phyloP scores from a whole-genome alignment of 2,113 vertebrate genomes.

The Cisticola juncidis region DNA sequence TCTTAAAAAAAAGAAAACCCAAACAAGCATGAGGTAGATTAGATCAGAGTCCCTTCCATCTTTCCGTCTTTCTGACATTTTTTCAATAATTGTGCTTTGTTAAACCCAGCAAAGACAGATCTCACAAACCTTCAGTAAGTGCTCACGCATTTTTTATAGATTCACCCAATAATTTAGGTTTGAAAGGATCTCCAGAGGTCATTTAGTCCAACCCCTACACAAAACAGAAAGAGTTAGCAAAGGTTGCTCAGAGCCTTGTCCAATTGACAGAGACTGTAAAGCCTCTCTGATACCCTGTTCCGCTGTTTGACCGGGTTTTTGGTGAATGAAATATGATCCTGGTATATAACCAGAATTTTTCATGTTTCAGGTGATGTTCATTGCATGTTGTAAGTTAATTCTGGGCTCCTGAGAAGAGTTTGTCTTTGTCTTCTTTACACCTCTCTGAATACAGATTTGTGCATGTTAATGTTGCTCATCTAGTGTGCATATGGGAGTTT shows the following conservation, averaged over 20 bases:
- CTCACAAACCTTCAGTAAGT: not conserved
- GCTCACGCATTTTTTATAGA: not conserved
- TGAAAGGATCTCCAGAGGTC: not conserved
- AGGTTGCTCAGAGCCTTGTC: not conserved
- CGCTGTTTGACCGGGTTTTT: not conserved
- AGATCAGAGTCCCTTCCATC: not conserved
- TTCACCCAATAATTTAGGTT: not conserved
- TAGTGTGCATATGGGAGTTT: not conserved
- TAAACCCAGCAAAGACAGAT: not conserved
- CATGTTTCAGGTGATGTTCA: fast-evolving
- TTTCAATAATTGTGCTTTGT: not conserved
- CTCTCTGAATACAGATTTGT: not conserved
- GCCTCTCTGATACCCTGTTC: not conserved
- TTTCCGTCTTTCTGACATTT: not conserved
- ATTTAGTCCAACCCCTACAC: not conserved
- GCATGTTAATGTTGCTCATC: not conserved
- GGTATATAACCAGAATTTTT: not conserved
- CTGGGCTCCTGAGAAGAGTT: not conserved
- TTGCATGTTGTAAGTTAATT: not conserved
- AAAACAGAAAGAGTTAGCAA: not conserved
- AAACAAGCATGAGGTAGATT: not conserved
- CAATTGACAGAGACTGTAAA: not conserved
- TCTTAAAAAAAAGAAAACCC: not conserved
- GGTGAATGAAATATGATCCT: not conserved
- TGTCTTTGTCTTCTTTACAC: not conserved